Evolutionary conservation across 2,113 vertebrate genomes (phyloP), one percentile per base, ranked within the genome.

Genomic region (Ploceus nigricollis): DNA sequence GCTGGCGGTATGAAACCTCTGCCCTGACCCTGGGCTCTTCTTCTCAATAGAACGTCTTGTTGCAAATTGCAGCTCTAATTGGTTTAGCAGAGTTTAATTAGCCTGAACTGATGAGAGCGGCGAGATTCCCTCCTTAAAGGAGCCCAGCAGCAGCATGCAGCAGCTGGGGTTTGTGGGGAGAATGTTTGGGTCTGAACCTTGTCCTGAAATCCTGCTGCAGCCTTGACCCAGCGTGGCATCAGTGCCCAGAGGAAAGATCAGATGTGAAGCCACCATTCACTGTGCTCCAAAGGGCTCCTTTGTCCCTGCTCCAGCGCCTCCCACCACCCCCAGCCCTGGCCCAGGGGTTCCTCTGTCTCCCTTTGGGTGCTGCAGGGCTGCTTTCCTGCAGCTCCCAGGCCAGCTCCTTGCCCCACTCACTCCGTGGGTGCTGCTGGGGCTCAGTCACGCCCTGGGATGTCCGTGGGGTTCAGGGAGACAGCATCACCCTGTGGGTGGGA

Each of bases 1-100:
- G 4, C 61, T 3, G 10, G 33, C 18, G 3, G 6, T 9, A 30
- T 2, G 35, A 81, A 94, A 81, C 80, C 80, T 89, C 82, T 63
- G 39, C 93, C 87, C 89, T 94, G 89, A 94, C 95, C 93, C 81
- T 79, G 91, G 57, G 83, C 87, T 82, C 91, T n/a, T 66, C 91
- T 91, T 48, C 84, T 64, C 91, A 64, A 35, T 87, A 61, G 64
- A 95, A 51, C 6, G 48, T 91, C 90, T 91, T 54, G 78, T 80
- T 88, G 95, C 82, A 96, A 97, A 97, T 93, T 96, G 95, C 95
- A 93, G 90, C 82, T 94, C 87, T 96, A 94, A 95, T 97, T 96
- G 90, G 78, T 93, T 95, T 95, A 91, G 90, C 87, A 50, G 94
- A 76, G 90, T 91, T 94, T 96, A 96, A 97, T 97, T 96, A 97